phyloP scores from a whole-genome alignment of 2,888 invertebrate species.

The Hydroisotoma schaefferi region DNA sequence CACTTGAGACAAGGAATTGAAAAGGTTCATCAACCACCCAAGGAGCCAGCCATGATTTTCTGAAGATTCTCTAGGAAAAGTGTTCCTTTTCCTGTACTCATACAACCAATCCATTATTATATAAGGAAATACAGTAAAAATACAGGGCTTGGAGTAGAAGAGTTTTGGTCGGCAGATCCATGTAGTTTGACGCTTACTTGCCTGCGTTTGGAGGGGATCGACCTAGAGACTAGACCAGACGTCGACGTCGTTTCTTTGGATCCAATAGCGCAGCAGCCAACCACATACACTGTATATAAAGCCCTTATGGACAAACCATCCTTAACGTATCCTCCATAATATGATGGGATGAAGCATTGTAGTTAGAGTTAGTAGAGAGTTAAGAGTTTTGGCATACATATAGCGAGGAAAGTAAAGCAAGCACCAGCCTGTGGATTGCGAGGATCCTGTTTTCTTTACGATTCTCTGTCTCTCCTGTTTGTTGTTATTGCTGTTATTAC shows the following conservation, averaged over 20 bases:
- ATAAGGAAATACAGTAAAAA: no score
- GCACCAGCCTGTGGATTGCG: constrained; percentile 44
- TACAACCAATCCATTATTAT: no score
- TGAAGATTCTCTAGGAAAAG: constrained; percentile 17
- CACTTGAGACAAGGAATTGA: neutral
- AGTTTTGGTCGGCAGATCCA: constrained; percentile 17
- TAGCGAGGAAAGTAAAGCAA: constrained; percentile 6
- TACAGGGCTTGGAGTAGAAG: constrained; percentile 16
- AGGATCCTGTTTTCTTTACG: constrained; percentile 27
- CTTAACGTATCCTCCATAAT: no score
- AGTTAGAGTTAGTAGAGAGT: constrained; percentile 14
- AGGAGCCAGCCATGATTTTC: constrained; percentile 21
- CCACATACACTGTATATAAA: neutral
- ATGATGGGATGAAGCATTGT: constrained; percentile 8
- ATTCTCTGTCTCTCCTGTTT: constrained; percentile 10
- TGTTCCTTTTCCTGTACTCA: constrained; percentile 9
- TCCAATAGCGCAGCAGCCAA: constrained; percentile 40
- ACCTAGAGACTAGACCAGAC: constrained; percentile 38
- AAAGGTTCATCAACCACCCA: neutral
- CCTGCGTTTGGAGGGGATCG: constrained; percentile 31
- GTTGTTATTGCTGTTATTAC: constrained; percentile 19
- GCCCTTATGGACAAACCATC: neutral
- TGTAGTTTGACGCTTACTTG: no score
- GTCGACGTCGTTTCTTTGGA: constrained; percentile 26
- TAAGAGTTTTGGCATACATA: constrained; percentile 7